Percentiles rank a stretch among this genome's conserved stretches.
Evolutionary conservation across 2,888 invertebrate species (phyloP).

Genomic region (Drosophila cyrtoloma): DNA sequence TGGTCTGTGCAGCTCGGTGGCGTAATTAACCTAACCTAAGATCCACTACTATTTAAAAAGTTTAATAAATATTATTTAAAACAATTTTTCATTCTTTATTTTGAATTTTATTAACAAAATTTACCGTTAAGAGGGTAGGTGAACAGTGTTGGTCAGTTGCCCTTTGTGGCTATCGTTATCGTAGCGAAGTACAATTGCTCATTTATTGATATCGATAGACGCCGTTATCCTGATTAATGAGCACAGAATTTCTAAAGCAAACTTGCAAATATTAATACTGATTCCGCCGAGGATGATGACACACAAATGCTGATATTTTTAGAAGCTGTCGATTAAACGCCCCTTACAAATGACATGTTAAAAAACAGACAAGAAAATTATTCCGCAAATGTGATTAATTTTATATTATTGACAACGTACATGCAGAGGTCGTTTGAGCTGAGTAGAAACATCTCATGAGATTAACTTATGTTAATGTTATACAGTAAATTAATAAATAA

Average conservation of each 20-base stretch:
- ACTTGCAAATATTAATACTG: conserved; percentile 12
- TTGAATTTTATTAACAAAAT: background rate
- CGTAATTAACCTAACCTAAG: conserved; percentile 25
- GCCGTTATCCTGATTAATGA: background rate
- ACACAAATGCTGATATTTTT: conserved; percentile 64
- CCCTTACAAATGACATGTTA: conserved; percentile 75
- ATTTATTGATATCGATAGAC: conserved; percentile 11
- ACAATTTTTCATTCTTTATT: background rate
- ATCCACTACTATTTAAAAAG: background rate
- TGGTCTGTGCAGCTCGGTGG: conserved; percentile 78
- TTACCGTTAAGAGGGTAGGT: conserved; percentile 4
- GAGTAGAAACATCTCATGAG: background rate
- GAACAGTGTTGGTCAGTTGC: conserved; percentile 8
- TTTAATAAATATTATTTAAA: background rate
- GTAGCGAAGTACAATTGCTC: background rate
- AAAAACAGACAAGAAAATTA: conserved; percentile 8
- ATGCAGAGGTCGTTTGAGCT: background rate
- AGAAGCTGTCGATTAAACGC: conserved; percentile 75
- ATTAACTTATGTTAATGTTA: background rate
- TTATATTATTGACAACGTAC: background rate
- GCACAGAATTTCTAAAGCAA: conserved; percentile 5
- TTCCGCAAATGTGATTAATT: background rate
- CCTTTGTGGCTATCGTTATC: background rate
- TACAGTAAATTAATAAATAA: background rate
- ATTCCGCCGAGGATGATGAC: conserved; percentile 64